A percentile compares a stretch with the other conserved stretches of the same genome.
Evolutionary conservation across 2,888 invertebrate species (phyloP).

Genomic region (Andrena marginata): DNA sequence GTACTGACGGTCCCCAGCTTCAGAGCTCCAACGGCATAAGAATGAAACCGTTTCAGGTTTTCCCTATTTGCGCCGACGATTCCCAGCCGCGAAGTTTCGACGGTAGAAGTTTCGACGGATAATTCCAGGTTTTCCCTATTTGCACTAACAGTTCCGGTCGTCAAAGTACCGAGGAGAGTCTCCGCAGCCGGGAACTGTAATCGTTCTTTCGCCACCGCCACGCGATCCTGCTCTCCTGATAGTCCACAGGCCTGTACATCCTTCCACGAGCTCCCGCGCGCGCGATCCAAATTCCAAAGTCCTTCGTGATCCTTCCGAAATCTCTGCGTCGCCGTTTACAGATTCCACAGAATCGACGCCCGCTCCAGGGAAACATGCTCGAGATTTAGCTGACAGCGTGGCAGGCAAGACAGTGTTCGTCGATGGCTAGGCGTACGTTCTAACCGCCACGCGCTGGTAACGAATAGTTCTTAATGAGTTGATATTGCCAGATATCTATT

Average conservation of each 20-base stretch:
- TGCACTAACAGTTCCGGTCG: not conserved
- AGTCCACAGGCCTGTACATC: not conserved
- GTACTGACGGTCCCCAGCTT: too few relatives aligned
- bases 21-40: not conserved
- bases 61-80: not conserved
- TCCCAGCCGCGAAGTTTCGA: too few relatives aligned
- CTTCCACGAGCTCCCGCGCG: not conserved
- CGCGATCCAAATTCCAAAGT: conserved; percentile 2
- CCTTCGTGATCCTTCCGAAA: not conserved
- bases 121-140: not conserved
- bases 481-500: conserved; percentile 51
- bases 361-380: not conserved
- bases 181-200: not conserved
- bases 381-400: conserved; percentile 8
- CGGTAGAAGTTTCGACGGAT: not conserved
- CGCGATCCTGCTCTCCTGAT: not conserved
- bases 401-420: conserved; percentile 27
- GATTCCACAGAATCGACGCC: not conserved
- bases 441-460: conserved; percentile 68
- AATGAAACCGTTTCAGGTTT: not conserved
- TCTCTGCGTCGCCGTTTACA: conserved; percentile 3
- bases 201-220: not conserved
- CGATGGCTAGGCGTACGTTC: conserved; percentile 42
- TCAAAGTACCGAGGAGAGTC: not conserved
- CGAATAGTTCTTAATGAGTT: conserved; percentile 75